Evolutionary conservation across 2,113 vertebrate genomes (phyloP).

Genomic region (Herpetotheres cachinnans): DNA sequence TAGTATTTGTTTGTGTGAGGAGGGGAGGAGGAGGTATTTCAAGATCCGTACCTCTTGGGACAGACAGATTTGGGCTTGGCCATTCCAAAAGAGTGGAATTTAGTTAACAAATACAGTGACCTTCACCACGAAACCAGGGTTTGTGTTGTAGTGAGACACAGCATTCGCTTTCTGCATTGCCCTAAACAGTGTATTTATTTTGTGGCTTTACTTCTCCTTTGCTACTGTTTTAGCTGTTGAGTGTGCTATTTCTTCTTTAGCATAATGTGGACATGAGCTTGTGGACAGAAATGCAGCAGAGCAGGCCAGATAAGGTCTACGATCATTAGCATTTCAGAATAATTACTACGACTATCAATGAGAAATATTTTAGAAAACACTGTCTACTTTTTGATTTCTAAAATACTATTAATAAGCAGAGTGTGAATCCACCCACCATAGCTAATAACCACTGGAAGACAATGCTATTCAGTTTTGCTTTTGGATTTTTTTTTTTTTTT

Average conservation of each 20-base stretch:
- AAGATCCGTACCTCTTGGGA: accelerated
- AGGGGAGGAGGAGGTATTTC: neutral
- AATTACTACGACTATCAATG: neutral
- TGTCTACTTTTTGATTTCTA: neutral
- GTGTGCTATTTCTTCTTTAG: neutral
- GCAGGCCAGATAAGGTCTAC: neutral
- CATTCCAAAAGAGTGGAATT: neutral
- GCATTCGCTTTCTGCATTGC: neutral
- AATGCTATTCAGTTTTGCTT: neutral
- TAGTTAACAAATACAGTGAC: neutral
- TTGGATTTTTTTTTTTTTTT: neutral
- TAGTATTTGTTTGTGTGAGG: neutral
- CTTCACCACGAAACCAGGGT: neutral
- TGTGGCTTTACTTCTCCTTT: neutral
- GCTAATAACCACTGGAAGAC: neutral
- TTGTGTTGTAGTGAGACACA: neutral
- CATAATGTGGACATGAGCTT: neutral
- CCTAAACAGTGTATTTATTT: neutral
- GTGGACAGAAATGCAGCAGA: neutral
- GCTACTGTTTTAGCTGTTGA: neutral
- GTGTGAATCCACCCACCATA: neutral
- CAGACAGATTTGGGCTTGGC: neutral
- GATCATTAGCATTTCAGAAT: neutral
- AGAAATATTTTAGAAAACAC: neutral
- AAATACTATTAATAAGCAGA: neutral